A percentile compares a stretch with the other conserved stretches of the same genome.
phyloP scores from a whole-genome alignment of 1,140 invertebrate genomes.

The Drosophila yakuba region DNA sequence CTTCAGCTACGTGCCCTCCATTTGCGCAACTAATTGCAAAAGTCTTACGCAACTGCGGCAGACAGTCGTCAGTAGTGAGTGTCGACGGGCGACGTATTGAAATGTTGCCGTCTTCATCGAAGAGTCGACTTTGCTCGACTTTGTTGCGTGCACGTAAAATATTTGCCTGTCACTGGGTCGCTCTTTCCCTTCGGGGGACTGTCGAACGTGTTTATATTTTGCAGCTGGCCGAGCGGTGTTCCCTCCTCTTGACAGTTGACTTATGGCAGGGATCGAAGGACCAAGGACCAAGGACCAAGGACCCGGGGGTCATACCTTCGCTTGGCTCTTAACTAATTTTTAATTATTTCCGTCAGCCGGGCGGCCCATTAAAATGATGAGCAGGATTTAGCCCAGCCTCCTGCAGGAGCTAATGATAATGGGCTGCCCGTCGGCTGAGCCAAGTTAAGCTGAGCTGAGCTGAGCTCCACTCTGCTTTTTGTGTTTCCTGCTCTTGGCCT shows the following conservation, averaged over 20 bases:
- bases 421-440: slow-evolving; percentile 29
- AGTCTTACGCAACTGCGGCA: slow-evolving; percentile 44
- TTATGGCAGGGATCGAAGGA: slow-evolving; percentile 19
- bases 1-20: slow-evolving; percentile 46
- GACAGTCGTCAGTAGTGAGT: background rate
- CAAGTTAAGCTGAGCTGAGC: slow-evolving; percentile 6
- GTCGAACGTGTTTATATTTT: slow-evolving; percentile 71
- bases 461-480: background rate
- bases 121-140: slow-evolving; percentile 20
- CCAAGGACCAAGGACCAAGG: slow-evolving; percentile 3
- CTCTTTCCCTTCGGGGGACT: slow-evolving; percentile 9
- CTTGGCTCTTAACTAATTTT: slow-evolving; percentile 27
- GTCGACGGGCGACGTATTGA: slow-evolving; percentile 24
- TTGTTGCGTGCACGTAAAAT: slow-evolving; percentile 71
- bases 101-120: slow-evolving; percentile 38
- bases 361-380: slow-evolving; percentile 53
- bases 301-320: slow-evolving; percentile 8
- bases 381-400: slow-evolving; percentile 44
- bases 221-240: slow-evolving; percentile 10
- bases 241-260: slow-evolving; percentile 31
- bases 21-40: slow-evolving; percentile 53
- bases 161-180: slow-evolving; percentile 70
- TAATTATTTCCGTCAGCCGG: slow-evolving; percentile 53
- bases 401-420: slow-evolving; percentile 24
- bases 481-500: background rate